Conservation (phyloP, 2,797 vertebrate species). For the Poeciliopsis paucimaculata region DNA sequence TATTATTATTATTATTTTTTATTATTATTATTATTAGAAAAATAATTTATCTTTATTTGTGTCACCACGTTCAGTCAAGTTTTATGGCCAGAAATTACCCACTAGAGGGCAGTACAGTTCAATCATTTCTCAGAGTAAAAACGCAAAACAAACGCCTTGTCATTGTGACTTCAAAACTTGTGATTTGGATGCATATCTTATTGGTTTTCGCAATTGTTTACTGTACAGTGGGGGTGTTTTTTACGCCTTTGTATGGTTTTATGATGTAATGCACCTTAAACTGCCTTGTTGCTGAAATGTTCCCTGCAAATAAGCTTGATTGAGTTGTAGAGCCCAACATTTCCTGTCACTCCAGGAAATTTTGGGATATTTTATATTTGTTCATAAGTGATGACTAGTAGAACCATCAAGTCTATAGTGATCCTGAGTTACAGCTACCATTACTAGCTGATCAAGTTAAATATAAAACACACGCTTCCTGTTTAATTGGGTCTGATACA, state of each 20-base stretch:
- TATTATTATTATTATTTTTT: neutral
- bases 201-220: too few species aligned
- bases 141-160: neutral
- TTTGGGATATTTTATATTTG: conserved; percentile 4
- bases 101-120: conserved; percentile 48
- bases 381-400: neutral
- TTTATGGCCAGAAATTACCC: conserved; percentile 20
- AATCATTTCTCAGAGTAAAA: neutral
- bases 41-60: neutral
- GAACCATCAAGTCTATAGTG: neutral
- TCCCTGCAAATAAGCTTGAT: too few species aligned
- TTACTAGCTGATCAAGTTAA: conserved; percentile 22
- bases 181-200: neutral
- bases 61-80: neutral
- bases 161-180: conserved; percentile 5
- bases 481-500: conserved; percentile 47
- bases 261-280: too few species aligned
- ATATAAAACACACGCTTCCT: conserved; percentile 14
- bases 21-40: neutral
- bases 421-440: conserved; percentile 23
- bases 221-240: too few species aligned
- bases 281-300: too few species aligned
- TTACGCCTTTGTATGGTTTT: too few species aligned
- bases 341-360: neutral
- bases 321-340: too few species aligned